Base-by-base conservation (phyloP, 92 coral and sea anemone genomes). In the Paramuricea clavata region DNA sequence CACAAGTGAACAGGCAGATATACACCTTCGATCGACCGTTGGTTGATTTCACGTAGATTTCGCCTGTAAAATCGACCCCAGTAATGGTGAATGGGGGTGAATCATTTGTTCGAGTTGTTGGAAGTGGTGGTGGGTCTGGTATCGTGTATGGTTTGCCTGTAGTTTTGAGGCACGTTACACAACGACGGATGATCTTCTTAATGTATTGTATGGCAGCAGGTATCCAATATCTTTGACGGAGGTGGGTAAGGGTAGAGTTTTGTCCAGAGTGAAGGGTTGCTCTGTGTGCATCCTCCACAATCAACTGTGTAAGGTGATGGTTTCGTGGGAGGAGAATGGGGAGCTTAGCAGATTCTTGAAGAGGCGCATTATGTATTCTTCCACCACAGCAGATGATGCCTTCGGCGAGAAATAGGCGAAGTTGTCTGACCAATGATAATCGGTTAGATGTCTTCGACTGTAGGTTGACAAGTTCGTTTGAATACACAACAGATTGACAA, bases 361-460 rank as follows among this genome's bases (percentile, higher is more conserved):
- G 16, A 44, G 81, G 64, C 1, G 81, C 36, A 50, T 42, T 75
- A 54, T 21, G 62, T 39, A 75, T 75, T 49, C 62, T 42, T 49
- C 81, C 81, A 19, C 81, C 39, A 15, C 81, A 47, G 65, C 62
- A 64, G 36, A 49, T 75, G 36, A 75, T 25, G 81, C 25, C 81
- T 75, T 49, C 65, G 33, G 10, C 19, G 15, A 75, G 31, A 50
- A 75, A 75, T 1, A 77, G 49, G 7, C 69, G 69, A 17, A 77
- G 82, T 31, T 77, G 82, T 15, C 82, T 27, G 39, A 52, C 82
- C 9, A 77, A 19, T 0, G 82, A 44, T 30, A 77, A 19, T 2
- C 68, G 82, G 16, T 15, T 13, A 6, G 82, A 2, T 26, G 39
- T 77, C 68, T 56, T 77, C 13, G 39, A 21, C 52, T 50, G 22